Evolutionary conservation across 2,113 vertebrate species (phyloP), one percentile per base, ranked within the genome.

Genomic region (Lichenostomus cassidix): DNA sequence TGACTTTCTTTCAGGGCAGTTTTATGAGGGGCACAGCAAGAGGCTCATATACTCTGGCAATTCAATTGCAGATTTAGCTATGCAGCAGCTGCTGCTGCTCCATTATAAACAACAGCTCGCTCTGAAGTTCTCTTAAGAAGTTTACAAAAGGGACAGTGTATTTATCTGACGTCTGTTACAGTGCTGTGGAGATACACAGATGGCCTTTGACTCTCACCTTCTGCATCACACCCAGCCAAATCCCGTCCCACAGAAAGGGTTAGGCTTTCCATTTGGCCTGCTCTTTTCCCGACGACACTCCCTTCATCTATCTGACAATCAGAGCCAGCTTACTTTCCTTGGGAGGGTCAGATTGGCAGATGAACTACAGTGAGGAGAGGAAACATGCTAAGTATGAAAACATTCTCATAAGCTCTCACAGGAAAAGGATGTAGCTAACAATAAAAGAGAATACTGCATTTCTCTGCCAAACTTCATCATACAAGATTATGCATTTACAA

Each of bases 351-450:
- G 82, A 83, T 59, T 89, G 92, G 90, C 90, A 90, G 68, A 97
- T 83, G 67, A 94, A 86, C 92, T 75, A 9, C 2, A 89, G 47
- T 9, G 79, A 92, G 56, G 73, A 94, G 25, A 95, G 92, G 95
- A 96, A 96, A 88, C 89, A 80, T 6, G 80, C 52, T 89, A 92
- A 96, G 58, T 64, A 94, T 79, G 83, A 94, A 96, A 96, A 97
- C 92, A 89, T 84, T 92, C 96, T 92, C 83, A 39, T 69, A 31
- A 92, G 90, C 65, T 75, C 73, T 93, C 81, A 90, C 78, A 96
- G 94, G 93, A 96, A 97, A 96, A 93, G 96, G 94, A 92, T 95
- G 92, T 84, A 96, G 87, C 90, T 94, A 86, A 94, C 94, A 94
- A 90, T 88, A 64, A 93, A 79, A 78, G 69, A 94, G 76, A 93